A percentile compares a stretch with the other conserved stretches of the same genome.
These are phyloP conservation scores for Rhinichthys osculus DNA, from an alignment of 2,797 vertebrate genomes.

Conservation along the genomic window DNA sequence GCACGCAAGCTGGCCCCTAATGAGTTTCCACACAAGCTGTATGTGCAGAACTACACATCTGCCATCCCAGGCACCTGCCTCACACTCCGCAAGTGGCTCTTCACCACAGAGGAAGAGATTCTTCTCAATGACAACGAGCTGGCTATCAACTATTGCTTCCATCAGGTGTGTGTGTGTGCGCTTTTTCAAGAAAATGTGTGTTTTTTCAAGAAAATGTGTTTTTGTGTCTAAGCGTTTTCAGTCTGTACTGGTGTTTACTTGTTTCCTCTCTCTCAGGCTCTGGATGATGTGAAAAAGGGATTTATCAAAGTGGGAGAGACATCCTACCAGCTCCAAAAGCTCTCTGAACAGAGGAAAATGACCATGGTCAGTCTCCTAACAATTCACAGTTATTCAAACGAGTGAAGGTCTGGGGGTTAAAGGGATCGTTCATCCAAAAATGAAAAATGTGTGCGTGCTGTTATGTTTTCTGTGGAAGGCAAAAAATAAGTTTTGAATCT, in stretches of 20 bases:
- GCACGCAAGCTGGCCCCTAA: constrained; percentile 95
- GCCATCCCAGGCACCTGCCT: constrained; percentile 94
- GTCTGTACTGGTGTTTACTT: neutral
- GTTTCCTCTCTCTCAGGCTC: constrained; percentile 77
- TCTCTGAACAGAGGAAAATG: constrained; percentile 94
- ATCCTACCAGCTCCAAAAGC: constrained; percentile 95
- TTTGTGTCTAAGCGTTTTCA: neutral
- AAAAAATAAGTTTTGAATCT: neutral
- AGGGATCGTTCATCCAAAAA: neutral
- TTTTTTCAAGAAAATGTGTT: neutral
- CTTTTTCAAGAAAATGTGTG: no score
- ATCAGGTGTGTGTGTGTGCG: constrained; percentile 69
- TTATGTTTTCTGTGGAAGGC: neutral
- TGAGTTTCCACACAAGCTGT: constrained; percentile 97
- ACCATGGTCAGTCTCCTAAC: constrained; percentile 83
- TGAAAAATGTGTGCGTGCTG: no score
- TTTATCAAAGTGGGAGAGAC: constrained; percentile 94
- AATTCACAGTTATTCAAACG: neutral
- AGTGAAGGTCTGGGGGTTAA: neutral
- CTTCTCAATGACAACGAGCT: constrained; percentile 95
- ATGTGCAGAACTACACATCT: constrained; percentile 98
- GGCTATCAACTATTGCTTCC: constrained; percentile 93
- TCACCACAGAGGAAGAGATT: constrained; percentile 93
- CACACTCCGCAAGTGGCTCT: constrained; percentile 94
- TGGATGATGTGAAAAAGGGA: constrained; percentile 93